A percentile compares a stretch with the other conserved stretches of the same genome.
These are phyloP conservation scores for Bombus cullumanus DNA, from an alignment of 1,140 invertebrate species.

Conservation along the genomic window DNA sequence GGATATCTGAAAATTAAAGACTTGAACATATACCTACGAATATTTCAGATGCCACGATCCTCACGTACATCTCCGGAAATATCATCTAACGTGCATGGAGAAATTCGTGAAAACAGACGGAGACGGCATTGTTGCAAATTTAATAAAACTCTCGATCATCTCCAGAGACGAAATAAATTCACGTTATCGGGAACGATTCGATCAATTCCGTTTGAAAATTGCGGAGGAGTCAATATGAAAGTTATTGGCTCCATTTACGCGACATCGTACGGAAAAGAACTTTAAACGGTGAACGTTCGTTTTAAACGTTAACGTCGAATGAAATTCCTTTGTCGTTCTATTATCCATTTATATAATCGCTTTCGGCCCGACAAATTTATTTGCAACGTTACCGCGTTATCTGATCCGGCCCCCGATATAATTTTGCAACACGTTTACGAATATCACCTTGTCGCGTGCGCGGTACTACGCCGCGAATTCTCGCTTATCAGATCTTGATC, in stretches of 20 bases:
- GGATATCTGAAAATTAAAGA: too few species aligned
- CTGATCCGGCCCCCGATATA: not conserved
- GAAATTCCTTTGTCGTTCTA: not conserved
- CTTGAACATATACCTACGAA: too few species aligned
- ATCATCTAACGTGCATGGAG: too few species aligned
- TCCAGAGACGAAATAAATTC: not conserved
- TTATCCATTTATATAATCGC: not conserved
- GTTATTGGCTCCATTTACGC: not conserved
- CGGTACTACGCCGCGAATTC: not conserved
- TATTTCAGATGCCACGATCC: too few species aligned
- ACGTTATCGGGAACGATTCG: not conserved
- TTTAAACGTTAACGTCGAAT: not conserved
- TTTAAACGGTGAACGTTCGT: not conserved
- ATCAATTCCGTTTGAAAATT: not conserved
- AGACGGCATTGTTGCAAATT: not conserved
- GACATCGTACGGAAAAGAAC: not conserved
- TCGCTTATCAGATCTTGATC: conserved; percentile 14
- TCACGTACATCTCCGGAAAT: too few species aligned
- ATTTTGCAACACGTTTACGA: not conserved
- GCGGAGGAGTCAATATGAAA: not conserved
- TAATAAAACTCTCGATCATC: not conserved
- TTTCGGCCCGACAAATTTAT: conserved; percentile 4
- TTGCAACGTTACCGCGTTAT: not conserved
- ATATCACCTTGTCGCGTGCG: conserved; percentile 4
- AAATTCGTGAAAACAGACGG: not conserved